Percentiles rank a stretch among this genome's conserved stretches.
These are phyloP conservation scores for Cantharis nigra DNA, from an alignment of 2,888 invertebrate genomes.

Conservation along the genomic window DNA sequence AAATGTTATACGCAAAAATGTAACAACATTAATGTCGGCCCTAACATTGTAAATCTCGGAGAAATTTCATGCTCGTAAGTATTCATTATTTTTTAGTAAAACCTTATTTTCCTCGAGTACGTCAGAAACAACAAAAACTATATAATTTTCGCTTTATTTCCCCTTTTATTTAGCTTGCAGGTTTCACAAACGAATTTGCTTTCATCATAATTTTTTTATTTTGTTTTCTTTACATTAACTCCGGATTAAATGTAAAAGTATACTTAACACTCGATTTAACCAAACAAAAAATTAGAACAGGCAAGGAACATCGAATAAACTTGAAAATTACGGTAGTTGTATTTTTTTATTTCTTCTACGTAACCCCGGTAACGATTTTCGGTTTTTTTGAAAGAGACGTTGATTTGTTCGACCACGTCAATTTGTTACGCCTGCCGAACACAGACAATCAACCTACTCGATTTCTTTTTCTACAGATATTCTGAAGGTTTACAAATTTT, in stretches of 20 bases:
- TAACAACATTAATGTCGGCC: background rate
- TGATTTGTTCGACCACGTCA: conserved; percentile 18
- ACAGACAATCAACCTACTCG: conserved; percentile 1
- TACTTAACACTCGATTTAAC: background rate
- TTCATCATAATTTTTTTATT: background rate
- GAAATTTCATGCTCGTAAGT: background rate
- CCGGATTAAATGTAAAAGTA: background rate
- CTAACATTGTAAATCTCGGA: background rate
- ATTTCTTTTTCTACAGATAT: background rate
- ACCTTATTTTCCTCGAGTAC: background rate
- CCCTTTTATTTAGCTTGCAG: background rate
- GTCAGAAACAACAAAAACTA: background rate
- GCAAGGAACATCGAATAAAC: background rate
- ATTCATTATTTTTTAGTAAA: background rate
- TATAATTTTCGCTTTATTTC: background rate
- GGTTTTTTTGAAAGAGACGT: conserved; percentile 17
- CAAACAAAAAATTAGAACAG: background rate
- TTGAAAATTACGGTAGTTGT: background rate
- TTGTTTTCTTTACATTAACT: background rate
- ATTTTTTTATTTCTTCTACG: background rate
- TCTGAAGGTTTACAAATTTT: background rate
- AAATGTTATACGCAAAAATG: background rate
- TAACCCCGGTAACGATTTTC: conserved; percentile 1
- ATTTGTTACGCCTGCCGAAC: conserved; percentile 14
- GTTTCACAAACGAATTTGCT: background rate